These are phyloP conservation scores for Acanthurus tractus DNA, from an alignment of 2,797 vertebrate genomes.

Conservation along the genomic window DNA sequence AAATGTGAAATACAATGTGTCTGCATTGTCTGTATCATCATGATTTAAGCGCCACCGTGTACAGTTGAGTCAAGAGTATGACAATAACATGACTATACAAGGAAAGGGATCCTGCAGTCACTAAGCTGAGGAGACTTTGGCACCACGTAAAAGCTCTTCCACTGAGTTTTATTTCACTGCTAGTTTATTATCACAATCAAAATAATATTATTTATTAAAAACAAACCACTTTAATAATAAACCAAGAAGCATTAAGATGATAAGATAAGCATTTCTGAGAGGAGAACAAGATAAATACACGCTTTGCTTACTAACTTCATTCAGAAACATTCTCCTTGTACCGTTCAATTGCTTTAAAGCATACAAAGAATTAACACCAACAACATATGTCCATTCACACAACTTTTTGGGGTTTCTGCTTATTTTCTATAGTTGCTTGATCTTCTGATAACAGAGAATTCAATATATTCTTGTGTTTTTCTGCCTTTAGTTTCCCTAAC, in stretches of 20 bases:
- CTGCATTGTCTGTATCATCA: constrained; percentile 44
- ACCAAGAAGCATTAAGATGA: background rate
- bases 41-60: constrained; percentile 59
- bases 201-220: constrained; percentile 39
- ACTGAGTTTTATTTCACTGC: constrained; percentile 27
- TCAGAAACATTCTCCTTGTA: background rate
- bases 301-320: background rate
- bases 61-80: constrained; percentile 47
- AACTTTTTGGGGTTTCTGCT: background rate
- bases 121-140: constrained; percentile 37
- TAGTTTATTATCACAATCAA: constrained; percentile 35
- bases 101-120: constrained; percentile 55
- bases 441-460: background rate
- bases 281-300: background rate
- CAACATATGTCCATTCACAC: background rate
- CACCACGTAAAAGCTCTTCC: constrained; percentile 41
- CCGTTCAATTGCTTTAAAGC: background rate
- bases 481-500: background rate
- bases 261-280: background rate
- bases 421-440: background rate
- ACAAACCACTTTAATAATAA: constrained; percentile 18
- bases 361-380: background rate
- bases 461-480: background rate
- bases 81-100: constrained; percentile 79
- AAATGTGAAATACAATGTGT: constrained; percentile 40